phyloP scores from a whole-genome alignment of 2,113 vertebrate genomes.

The Charadrius vociferus region DNA sequence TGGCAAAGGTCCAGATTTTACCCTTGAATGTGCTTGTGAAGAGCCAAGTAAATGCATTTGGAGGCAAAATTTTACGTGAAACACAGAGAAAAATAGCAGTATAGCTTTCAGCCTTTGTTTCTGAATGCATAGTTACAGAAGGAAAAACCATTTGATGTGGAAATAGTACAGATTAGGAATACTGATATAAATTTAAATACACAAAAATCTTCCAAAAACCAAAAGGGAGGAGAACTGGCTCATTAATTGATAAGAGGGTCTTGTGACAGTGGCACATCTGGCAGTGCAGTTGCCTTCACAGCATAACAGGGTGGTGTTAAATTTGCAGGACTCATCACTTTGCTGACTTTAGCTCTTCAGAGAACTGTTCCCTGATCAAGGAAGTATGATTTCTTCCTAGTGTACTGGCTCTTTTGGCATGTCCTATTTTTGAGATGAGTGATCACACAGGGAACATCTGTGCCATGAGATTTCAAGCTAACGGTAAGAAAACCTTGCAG shows the following conservation, averaged over 20 bases:
- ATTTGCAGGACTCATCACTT: background rate
- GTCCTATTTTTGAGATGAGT: background rate
- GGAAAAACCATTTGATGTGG: background rate
- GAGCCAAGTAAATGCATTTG: background rate
- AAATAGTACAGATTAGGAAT: background rate
- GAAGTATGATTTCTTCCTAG: background rate
- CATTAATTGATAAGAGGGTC: background rate
- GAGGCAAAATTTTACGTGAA: background rate
- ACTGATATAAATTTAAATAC: background rate
- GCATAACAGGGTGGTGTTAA: background rate
- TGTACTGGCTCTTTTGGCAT: background rate
- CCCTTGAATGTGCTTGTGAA: background rate
- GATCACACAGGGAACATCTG: background rate
- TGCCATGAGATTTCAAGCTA: background rate
- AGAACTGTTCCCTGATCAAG: background rate
- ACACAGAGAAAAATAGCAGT: background rate
- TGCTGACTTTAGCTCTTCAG: background rate
- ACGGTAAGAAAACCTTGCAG: background rate
- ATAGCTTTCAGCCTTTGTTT: background rate
- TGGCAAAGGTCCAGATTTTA: conserved; percentile 37
- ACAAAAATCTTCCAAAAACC: background rate
- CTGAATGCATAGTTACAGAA: background rate
- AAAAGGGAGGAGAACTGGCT: background rate
- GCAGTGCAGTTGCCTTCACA: background rate
- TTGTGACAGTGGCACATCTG: background rate